These are phyloP conservation scores for Callopanchax toddi DNA, from an alignment of 2,113 vertebrate genomes.

Conservation along the genomic window DNA sequence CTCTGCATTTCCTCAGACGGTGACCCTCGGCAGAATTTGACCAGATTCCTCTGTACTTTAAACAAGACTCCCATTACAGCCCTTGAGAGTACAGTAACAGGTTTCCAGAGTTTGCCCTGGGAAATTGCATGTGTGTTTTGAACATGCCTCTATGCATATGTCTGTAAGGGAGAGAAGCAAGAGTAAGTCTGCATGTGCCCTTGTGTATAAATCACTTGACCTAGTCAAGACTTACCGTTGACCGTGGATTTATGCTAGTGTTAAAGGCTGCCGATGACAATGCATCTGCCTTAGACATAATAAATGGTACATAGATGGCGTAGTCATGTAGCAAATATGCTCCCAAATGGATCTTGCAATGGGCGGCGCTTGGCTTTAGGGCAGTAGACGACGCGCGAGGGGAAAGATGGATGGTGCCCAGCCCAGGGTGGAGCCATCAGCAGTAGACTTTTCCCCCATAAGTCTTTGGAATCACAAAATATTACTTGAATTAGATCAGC, in stretches of 20 bases:
- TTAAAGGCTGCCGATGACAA: constrained; percentile 67
- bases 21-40: constrained; percentile 64
- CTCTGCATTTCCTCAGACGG: constrained; percentile 73
- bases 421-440: constrained; percentile 71
- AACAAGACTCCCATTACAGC: constrained; percentile 75
- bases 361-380: constrained; percentile 45
- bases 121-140: constrained; percentile 48
- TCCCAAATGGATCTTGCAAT: constrained; percentile 69
- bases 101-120: constrained; percentile 50
- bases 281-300: constrained; percentile 63
- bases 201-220: constrained; percentile 79
- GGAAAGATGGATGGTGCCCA: constrained; percentile 71
- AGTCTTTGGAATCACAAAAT: constrained; percentile 50
- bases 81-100: constrained; percentile 70
- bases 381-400: constrained; percentile 34
- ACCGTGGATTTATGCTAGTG: constrained; percentile 64
- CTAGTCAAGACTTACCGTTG: constrained; percentile 67
- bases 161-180: constrained; percentile 28
- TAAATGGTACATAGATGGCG: constrained; percentile 67
- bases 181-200: constrained; percentile 41
- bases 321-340: constrained; percentile 75
- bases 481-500: constrained; percentile 52
- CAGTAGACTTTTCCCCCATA: constrained; percentile 49
- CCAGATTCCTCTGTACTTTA: constrained; percentile 74
- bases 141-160: constrained; percentile 36